Evolutionary conservation across 2,888 invertebrate genomes (phyloP).

Genomic region (Alviniconcha strummeri): DNA sequence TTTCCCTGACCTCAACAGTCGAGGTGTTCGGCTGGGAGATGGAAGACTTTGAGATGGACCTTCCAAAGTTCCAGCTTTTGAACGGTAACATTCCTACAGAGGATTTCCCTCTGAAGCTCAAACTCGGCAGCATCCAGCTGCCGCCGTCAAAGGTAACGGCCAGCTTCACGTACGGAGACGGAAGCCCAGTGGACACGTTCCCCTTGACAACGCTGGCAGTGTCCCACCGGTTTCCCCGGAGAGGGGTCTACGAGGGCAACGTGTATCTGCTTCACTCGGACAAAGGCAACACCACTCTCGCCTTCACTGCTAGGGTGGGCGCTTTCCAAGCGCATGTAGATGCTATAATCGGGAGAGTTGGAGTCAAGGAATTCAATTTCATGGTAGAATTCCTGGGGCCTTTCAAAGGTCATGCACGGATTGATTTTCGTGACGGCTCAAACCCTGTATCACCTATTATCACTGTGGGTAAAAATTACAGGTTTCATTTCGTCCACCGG

Average conservation of each 20-base stretch:
- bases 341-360: not conserved
- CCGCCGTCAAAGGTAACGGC: not conserved
- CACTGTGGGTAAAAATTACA: too few species aligned
- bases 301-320: not conserved
- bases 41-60: not conserved
- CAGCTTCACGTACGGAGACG: slow-evolving; percentile 6
- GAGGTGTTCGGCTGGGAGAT: not conserved
- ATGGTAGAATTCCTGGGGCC: not conserved
- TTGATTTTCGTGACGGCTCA: not conserved
- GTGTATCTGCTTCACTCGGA: not conserved
- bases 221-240: not conserved
- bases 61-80: not conserved
- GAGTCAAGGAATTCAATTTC: not conserved
- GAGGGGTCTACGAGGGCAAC: not conserved
- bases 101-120: not conserved
- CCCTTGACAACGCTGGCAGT: not conserved
- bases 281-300: not conserved
- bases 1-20: not conserved
- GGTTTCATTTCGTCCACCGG: too few species aligned
- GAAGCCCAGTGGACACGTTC: not conserved
- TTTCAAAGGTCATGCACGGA: too few species aligned
- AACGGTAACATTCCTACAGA: not conserved
- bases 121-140: not conserved
- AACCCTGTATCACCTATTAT: too few species aligned
- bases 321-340: not conserved